These are phyloP conservation scores for Acipenser oxyrinchus DNA, from an alignment of 2,797 vertebrate genomes.

Conservation along the genomic window DNA sequence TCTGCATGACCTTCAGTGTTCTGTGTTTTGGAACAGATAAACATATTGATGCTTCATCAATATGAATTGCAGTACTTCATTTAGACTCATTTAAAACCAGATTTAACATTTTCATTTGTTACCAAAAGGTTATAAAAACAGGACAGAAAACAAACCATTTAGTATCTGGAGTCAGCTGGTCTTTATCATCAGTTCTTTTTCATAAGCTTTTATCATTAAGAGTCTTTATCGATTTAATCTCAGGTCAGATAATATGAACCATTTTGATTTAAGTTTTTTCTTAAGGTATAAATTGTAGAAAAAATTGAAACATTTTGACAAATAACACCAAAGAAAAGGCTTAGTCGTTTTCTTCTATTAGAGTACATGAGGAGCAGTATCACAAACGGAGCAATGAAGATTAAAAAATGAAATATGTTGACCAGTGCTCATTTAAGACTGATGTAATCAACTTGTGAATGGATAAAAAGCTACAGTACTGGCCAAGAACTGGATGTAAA, in stretches of 20 bases:
- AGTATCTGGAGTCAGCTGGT: slow-evolving; percentile 5
- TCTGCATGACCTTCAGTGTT: no score
- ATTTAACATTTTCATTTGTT: slow-evolving; percentile 9
- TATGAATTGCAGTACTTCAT: background rate
- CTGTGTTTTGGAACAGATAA: no score
- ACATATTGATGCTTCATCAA: no score
- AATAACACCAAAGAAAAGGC: slow-evolving; percentile 9
- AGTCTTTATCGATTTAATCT: slow-evolving; percentile 23
- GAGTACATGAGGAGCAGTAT: background rate
- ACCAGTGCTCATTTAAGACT: background rate
- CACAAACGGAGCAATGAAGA: background rate
- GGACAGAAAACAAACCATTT: slow-evolving; percentile 15
- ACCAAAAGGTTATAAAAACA: background rate
- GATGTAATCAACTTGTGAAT: no score
- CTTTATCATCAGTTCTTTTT: slow-evolving; percentile 15
- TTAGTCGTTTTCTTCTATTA: background rate
- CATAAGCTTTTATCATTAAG: slow-evolving; percentile 16
- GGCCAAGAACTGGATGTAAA: no score
- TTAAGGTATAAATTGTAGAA: slow-evolving; percentile 8
- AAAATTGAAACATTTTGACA: slow-evolving; percentile 6
- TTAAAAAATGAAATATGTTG: background rate
- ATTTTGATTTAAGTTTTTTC: slow-evolving; percentile 11
- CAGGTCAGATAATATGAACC: slow-evolving; percentile 7
- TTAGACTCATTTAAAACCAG: background rate
- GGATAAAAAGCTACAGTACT: no score